Conservation (phyloP, 1,140 invertebrate species). For the Drosophila baimaii region DNA sequence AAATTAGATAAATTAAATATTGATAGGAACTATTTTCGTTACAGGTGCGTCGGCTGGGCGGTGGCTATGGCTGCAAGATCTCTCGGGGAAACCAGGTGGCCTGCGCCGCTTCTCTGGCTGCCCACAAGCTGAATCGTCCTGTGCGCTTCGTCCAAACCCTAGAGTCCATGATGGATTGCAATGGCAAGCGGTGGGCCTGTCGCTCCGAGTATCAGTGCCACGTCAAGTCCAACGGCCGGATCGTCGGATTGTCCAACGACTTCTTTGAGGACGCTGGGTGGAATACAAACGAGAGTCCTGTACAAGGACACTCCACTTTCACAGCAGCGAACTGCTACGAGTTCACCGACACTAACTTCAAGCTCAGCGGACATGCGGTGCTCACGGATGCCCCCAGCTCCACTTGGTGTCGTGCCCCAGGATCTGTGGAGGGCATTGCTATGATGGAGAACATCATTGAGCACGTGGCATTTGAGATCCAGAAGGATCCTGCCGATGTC, state of each 20-base stretch:
- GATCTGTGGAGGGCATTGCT: constrained; percentile 87
- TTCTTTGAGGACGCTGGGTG: constrained; percentile 88
- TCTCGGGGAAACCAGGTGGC: constrained; percentile 86
- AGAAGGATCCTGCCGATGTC: constrained; percentile 89
- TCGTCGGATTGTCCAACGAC: constrained; percentile 87
- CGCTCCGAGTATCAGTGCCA: constrained; percentile 86
- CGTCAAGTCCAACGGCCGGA: constrained; percentile 87
- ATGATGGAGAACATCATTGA: constrained; percentile 93
- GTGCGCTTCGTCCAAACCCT: constrained; percentile 88
- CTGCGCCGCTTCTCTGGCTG: constrained; percentile 87
- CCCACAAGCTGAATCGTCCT: constrained; percentile 86
- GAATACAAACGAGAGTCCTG: constrained; percentile 86
- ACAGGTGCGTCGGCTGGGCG: constrained; percentile 87
- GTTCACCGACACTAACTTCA: constrained; percentile 84
- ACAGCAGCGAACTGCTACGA: constrained; percentile 87
- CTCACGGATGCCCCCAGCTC: constrained; percentile 88
- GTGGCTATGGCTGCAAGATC: constrained; percentile 89
- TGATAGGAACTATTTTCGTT: not conserved
- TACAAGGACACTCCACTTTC: constrained; percentile 78
- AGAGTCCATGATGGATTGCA: constrained; percentile 88
- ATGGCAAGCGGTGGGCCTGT: constrained; percentile 87
- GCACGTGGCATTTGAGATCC: constrained; percentile 88
- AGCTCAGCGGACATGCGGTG: constrained; percentile 85
- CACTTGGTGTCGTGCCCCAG: constrained; percentile 87
- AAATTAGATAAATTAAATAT: not conserved